These are phyloP conservation scores for Arnoldichthys spilopterus DNA, from an alignment of 2,797 vertebrate species.

Conservation along the genomic window DNA sequence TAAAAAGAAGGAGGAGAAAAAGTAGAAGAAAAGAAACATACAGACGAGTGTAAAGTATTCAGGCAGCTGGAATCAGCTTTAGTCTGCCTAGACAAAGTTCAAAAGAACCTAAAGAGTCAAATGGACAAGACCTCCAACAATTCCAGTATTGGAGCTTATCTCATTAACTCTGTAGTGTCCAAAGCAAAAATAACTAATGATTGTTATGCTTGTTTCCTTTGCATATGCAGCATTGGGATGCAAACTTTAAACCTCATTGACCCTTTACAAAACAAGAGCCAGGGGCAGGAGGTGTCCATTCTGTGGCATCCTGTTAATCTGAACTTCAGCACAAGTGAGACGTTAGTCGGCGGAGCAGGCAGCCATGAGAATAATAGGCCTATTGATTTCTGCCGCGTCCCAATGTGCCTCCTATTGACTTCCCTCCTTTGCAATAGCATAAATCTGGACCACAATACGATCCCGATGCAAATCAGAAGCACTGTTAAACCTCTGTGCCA, in stretches of 20 bases:
- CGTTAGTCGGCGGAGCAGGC: constrained; percentile 42
- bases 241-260: constrained; percentile 52
- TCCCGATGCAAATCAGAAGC: constrained; percentile 59
- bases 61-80: constrained; percentile 2
- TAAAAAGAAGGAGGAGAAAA: background rate
- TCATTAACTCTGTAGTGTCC: constrained; percentile 35
- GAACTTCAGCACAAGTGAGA: constrained; percentile 56
- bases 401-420: constrained; percentile 61
- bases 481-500: constrained; percentile 47
- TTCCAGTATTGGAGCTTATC: constrained; percentile 8
- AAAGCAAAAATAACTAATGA: constrained; percentile 13
- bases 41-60: constrained; percentile 10
- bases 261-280: constrained; percentile 35
- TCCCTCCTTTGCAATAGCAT: constrained; percentile 48
- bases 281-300: constrained; percentile 44
- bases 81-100: constrained; percentile 22
- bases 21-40: background rate
- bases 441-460: constrained; percentile 62
- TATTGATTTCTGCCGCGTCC: constrained; percentile 61
- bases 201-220: constrained; percentile 22
- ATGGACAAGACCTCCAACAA: constrained; percentile 19
- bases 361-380: constrained; percentile 60
- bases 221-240: constrained; percentile 46
- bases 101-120: constrained; percentile 24
- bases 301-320: constrained; percentile 49